A percentile compares a stretch with the other conserved stretches of the same genome.
phyloP scores from a whole-genome alignment of 1,140 invertebrate genomes.

The Leptinotarsa defecta region DNA sequence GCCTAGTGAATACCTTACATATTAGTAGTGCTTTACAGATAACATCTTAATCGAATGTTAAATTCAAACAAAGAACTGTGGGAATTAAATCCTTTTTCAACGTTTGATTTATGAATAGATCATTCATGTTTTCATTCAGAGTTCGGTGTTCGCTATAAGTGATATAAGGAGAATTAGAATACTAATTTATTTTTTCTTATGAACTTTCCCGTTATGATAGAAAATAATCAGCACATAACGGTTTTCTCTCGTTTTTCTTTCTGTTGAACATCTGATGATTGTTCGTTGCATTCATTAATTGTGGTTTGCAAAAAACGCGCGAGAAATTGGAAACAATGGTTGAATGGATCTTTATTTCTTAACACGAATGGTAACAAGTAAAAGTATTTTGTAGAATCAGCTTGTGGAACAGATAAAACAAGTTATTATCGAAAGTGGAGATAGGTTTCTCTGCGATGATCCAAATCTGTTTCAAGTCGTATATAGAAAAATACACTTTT shows the following conservation, averaged over 20 bases:
- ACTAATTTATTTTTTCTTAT: background rate
- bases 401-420: background rate
- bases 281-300: background rate
- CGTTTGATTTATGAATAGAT: background rate
- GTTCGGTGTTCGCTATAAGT: background rate
- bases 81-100: background rate
- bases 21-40: too few relatives aligned
- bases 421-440: too few relatives aligned
- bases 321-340: background rate
- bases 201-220: background rate
- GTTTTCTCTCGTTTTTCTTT: conserved; percentile 3
- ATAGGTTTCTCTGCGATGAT: too few relatives aligned
- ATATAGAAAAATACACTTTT: too few relatives aligned
- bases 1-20: too few relatives aligned
- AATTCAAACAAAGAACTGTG: background rate
- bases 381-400: background rate
- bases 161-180: background rate
- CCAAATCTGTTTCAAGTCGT: too few relatives aligned
- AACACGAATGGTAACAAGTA: background rate
- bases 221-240: background rate
- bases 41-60: too few relatives aligned
- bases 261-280: background rate
- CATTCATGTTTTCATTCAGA: background rate
- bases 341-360: background rate
- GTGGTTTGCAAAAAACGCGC: background rate